Conservation (phyloP, 2,888 invertebrate genomes). For the Aleiodes alternator region DNA sequence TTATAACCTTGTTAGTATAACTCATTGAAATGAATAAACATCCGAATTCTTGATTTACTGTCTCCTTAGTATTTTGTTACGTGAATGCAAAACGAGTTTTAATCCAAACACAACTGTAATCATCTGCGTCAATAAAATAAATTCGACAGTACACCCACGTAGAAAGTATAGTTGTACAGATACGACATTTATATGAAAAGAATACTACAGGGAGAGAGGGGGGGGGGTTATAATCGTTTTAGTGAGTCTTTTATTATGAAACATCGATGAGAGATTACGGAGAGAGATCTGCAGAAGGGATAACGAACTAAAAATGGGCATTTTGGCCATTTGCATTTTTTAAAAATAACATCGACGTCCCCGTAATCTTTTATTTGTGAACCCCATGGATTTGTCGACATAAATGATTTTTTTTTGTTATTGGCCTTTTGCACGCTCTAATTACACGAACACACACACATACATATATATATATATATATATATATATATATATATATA, state of each 20-base stretch:
- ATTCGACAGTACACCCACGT: constrained; percentile 30
- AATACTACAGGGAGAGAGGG: constrained; percentile 1
- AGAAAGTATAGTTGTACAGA: constrained; percentile 15
- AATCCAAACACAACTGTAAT: constrained; percentile 10
- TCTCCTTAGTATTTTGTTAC: neutral
- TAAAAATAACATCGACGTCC: constrained; percentile 45
- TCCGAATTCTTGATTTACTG: neutral
- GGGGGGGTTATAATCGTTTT: constrained; percentile 30
- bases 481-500: too few species aligned
- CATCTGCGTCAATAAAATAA: constrained; percentile 26
- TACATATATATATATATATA: too few species aligned
- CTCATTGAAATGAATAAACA: constrained; percentile 5
- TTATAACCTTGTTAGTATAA: too few species aligned
- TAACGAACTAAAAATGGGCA: constrained; percentile 57
- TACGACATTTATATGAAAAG: constrained; percentile 12
- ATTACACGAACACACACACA: constrained; percentile 35
- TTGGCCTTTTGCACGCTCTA: constrained; percentile 42
- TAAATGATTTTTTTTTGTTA: constrained; percentile 34
- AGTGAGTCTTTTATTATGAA: constrained; percentile 49
- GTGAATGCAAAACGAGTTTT: constrained; percentile 12
- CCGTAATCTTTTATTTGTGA: constrained; percentile 16
- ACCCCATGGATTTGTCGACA: constrained; percentile 27
- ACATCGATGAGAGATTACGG: constrained; percentile 55
- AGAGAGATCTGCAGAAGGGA: constrained; percentile 51
- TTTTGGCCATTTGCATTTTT: constrained; percentile 60